Evolutionary conservation across 2,797 vertebrate species (phyloP).

Genomic region (Gobionotothen gibberifrons): DNA sequence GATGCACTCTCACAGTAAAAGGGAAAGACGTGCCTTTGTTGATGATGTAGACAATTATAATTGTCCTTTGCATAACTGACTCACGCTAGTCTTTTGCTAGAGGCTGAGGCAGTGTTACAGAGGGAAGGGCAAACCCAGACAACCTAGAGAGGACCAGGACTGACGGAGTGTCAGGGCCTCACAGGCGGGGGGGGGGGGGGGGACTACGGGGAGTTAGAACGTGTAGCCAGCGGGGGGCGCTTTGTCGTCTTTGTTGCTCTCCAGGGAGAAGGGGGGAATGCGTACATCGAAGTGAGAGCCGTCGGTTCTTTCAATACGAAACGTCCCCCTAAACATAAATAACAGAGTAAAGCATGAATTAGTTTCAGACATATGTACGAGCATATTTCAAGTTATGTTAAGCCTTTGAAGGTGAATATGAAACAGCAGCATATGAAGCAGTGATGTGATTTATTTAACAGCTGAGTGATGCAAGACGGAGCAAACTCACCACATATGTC

Average conservation of each 20-base stretch:
- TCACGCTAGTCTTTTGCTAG: slow-evolving; percentile 23
- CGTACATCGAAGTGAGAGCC: slow-evolving; percentile 98
- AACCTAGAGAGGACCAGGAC: slow-evolving; percentile 17
- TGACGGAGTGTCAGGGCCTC: neutral
- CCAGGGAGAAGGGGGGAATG: slow-evolving; percentile 98
- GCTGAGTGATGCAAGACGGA: neutral
- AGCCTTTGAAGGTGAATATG: neutral
- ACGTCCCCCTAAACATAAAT: slow-evolving; percentile 90
- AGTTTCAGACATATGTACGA: neutral
- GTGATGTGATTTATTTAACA: neutral
- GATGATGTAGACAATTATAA: slow-evolving; percentile 32
- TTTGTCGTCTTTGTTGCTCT: slow-evolving; percentile 92
- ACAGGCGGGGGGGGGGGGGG: neutral
- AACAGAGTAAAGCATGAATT: neutral
- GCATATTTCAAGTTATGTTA: neutral
- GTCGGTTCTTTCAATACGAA: slow-evolving; percentile 96
- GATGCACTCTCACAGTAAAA: slow-evolving; percentile 5
- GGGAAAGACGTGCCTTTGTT: neutral
- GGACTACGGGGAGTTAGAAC: slow-evolving; percentile 63
- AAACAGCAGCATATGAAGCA: neutral
- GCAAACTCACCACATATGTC: slow-evolving; percentile 95
- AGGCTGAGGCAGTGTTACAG: slow-evolving; percentile 39
- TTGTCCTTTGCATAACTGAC: slow-evolving; percentile 36
- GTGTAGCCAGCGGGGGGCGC: slow-evolving; percentile 85
- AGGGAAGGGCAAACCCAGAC: slow-evolving; percentile 29